These are phyloP conservation scores for Crossocerus cetratus DNA, from an alignment of 2,888 invertebrate species.

Conservation along the genomic window DNA sequence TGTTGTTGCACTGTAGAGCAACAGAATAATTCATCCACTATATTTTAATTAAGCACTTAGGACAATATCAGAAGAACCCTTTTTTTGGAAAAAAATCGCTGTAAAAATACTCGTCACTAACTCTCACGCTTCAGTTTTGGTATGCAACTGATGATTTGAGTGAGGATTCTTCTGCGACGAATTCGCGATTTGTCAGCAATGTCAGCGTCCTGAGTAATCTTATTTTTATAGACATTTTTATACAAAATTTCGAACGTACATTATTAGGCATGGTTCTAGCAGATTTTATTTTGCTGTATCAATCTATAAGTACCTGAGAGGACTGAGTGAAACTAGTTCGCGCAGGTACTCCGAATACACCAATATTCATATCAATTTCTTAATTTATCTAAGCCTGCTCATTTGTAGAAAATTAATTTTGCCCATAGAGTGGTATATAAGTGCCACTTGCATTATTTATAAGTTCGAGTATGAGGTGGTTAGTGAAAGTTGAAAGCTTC, in stretches of 20 bases:
- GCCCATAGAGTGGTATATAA: slow-evolving; percentile 24
- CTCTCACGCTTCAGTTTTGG: neutral
- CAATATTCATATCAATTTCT: slow-evolving; percentile 62
- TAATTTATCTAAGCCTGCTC: slow-evolving; percentile 47
- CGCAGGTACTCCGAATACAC: slow-evolving; percentile 53
- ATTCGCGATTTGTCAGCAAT: slow-evolving; percentile 2
- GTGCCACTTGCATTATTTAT: slow-evolving; percentile 29
- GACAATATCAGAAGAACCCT: slow-evolving; percentile 49
- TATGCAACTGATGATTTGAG: slow-evolving; percentile 4
- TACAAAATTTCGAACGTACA: slow-evolving; percentile 39
- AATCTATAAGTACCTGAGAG: slow-evolving; percentile 55
- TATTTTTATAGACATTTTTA: slow-evolving; percentile 39
- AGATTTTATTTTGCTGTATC: slow-evolving; percentile 53
- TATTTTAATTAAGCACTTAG: slow-evolving; percentile 42
- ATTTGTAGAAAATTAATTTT: slow-evolving; percentile 25
- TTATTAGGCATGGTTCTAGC: slow-evolving; percentile 33
- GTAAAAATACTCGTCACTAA: slow-evolving; percentile 5
- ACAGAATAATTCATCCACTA: slow-evolving; percentile 33
- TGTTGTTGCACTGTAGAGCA: slow-evolving; percentile 32
- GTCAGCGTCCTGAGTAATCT: slow-evolving; percentile 25
- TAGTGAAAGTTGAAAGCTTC: slow-evolving; percentile 33
- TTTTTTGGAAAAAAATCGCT: slow-evolving; percentile 14
- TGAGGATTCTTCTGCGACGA: neutral
- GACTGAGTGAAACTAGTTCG: slow-evolving; percentile 49
- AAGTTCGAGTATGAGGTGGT: slow-evolving; percentile 23